Base-by-base conservation (phyloP, 1,140 invertebrate species). In the Melitaea cinxia region DNA sequence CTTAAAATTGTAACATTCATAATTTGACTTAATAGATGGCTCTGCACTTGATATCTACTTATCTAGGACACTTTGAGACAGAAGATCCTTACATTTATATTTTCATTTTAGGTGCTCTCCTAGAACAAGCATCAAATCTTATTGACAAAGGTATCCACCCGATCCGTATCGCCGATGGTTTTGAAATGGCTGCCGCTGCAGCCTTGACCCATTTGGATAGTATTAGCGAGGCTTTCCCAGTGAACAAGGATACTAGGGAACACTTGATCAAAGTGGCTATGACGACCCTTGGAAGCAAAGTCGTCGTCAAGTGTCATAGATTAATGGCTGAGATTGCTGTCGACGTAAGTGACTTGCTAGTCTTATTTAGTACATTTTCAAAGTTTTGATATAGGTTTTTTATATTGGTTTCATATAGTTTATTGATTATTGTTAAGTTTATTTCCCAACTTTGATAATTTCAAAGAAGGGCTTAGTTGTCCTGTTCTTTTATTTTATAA, bases 301-400 rank as follows among this genome's bases (percentile, higher is more conserved):
- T 99, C 53, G 94, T 98, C 26, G 96, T 96, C 68, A 97, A 97
- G 85, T 96, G 95, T 83, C 97, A 99, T 80, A 92, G 96, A 23
- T 96, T 99, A 91, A 99, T 99, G 97, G 99, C 99, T 14, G 96
- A 99, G 91, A 99, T 99, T 85, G 99, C 99, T 70, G 99, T 99
- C 1, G 95, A 99, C 92, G 97, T 91, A 67, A 89, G 86, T 88
- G 7, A 21, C 17, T 1, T 15, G n/a, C 14, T 35, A n/a, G 10
- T 35, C 33, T 35, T 9, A 2, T 10, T 2, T 35, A 35, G 33
- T 10, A n/a, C 10, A 9, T 10, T 35, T 35, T 6, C n/a, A n/a
- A n/a, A n/a, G n/a, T n/a, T n/a, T n/a, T n/a, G n/a, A n/a, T n/a
- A n/a, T n/a, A n/a, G n/a, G n/a, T n/a, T n/a, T n/a, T n/a, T n/a